phyloP scores from a whole-genome alignment of 2,888 invertebrate genomes.

The Elaeidobius kamerunicus region DNA sequence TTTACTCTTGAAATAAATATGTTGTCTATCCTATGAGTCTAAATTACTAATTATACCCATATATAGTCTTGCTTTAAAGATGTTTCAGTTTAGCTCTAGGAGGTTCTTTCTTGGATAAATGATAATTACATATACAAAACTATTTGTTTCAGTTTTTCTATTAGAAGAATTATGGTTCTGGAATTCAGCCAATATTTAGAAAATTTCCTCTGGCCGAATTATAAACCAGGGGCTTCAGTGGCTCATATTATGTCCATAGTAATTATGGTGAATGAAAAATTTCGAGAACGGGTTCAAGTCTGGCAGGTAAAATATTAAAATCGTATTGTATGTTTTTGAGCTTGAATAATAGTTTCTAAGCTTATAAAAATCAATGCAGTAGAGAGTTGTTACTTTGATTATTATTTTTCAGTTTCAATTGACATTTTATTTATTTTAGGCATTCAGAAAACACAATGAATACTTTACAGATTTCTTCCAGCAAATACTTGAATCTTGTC shows the following conservation, averaged over 20 bases:
- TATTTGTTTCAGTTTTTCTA: slow-evolving; percentile 61
- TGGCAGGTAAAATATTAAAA: slow-evolving; percentile 88
- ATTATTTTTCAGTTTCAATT: slow-evolving; percentile 7
- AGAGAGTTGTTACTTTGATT: slow-evolving; percentile 13
- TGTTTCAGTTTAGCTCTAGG: no score
- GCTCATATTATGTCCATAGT: slow-evolving; percentile 96
- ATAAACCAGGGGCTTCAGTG: slow-evolving; percentile 70
- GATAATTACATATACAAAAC: no score
- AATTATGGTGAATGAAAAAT: slow-evolving; percentile 99
- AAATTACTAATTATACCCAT: no score
- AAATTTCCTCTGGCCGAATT: slow-evolving; percentile 96
- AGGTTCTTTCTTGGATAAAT: no score
- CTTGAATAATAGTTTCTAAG: no score
- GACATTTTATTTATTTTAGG: slow-evolving; percentile 49
- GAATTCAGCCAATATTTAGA: slow-evolving; percentile 98
- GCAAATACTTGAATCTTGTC: slow-evolving; percentile 71
- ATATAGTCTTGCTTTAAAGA: no score
- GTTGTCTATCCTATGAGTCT: no score
- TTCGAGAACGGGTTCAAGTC: slow-evolving; percentile 92
- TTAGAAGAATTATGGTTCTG: slow-evolving; percentile 89
- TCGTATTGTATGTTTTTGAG: no score
- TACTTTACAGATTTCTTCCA: slow-evolving; percentile 81
- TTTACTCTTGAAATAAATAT: no score
- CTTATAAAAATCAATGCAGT: no score
- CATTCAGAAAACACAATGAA: slow-evolving; percentile 73